Conservation (phyloP, 2,888 invertebrate genomes). For the Colletes collaris region DNA sequence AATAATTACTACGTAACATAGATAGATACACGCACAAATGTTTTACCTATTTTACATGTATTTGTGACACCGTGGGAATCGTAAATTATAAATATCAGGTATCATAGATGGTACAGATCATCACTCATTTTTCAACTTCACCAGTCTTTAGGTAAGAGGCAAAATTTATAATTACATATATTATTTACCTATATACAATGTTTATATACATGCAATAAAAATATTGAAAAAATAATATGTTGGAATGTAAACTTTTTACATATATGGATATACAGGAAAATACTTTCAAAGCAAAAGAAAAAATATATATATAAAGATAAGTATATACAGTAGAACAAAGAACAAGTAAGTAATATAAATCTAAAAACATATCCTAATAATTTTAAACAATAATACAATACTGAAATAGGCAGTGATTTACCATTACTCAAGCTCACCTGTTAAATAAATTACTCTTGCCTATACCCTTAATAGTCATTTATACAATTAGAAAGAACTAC, state of each 20-base stretch:
- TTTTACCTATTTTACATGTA: conserved; percentile 53
- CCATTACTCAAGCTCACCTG: conserved; percentile 23
- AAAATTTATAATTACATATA: conserved; percentile 50
- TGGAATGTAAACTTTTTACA: conserved; percentile 62
- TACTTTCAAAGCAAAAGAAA: conserved; percentile 15
- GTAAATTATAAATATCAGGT: conserved; percentile 66
- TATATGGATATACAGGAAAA: conserved; percentile 31
- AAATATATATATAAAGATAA: conserved; percentile 12
- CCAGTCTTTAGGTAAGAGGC: conserved; percentile 51
- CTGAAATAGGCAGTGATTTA: conserved; percentile 43
- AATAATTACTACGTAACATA: conserved; percentile 37
- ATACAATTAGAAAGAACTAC: conserved; percentile 67
- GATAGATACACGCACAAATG: conserved; percentile 43
- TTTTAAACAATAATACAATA: conserved; percentile 47
- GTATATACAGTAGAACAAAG: conserved; percentile 48
- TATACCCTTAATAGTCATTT: conserved; percentile 45
- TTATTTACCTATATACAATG: conserved; percentile 54
- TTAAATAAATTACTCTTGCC: conserved; percentile 45
- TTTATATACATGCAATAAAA: conserved; percentile 58
- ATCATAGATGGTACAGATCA: conserved; percentile 63
- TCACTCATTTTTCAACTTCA: conserved; percentile 43
- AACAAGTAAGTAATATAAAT: conserved; percentile 34
- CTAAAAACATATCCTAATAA: conserved; percentile 24
- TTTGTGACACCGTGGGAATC: conserved; percentile 44
- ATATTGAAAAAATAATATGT: conserved; percentile 44